Evolutionary conservation across 2,797 vertebrate genomes (phyloP), one percentile per base, ranked within the genome.

Genomic region (Kryptopterus vitreolus): DNA sequence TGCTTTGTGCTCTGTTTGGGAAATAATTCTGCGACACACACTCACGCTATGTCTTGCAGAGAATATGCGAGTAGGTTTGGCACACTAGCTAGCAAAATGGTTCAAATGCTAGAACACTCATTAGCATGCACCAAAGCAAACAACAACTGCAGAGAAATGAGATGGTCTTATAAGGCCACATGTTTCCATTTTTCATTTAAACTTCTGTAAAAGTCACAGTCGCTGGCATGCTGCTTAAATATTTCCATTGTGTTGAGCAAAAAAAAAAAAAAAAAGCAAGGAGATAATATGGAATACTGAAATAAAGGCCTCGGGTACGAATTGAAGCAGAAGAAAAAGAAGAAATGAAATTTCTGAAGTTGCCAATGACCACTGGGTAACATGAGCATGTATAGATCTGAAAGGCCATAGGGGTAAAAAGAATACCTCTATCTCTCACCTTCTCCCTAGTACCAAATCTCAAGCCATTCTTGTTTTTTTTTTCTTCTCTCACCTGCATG

Each of bases 381-480:
- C 11, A 22, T 71, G 29, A 71, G 69, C 48, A 26, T 80, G 29
- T 57, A 62, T 52, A 83, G 87, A 83, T 88, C 76, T 77, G 85
- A 87, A 86, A 89, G 12, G 73, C 50, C 46, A 79, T 62, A 81
- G 11, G 78, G 31, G 11, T 57, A 75, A 59, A 59, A 43, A 48
- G 20, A 35, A 35, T n/a, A 73, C n/a, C 24, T 20, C 29, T n/a
- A n/a, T 78, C 52, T 29, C 29, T 57, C 31, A 38, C 10, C 15
- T 29, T 69, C 26, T 69, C 46, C 29, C 8, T 50, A 46, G 4
- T 31, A 16, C 68, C 24, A 52, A 70, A 52, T 70, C 18, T 20
- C 68, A 70, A 52, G 26, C 26, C 53, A 33, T 71, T 52, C 63
- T 43, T 24, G 43, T 63, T 74, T 71, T 65, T 43, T 43, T 43